phyloP scores from a whole-genome alignment of 2,888 invertebrate species.

The Tetragonula carbonaria region DNA sequence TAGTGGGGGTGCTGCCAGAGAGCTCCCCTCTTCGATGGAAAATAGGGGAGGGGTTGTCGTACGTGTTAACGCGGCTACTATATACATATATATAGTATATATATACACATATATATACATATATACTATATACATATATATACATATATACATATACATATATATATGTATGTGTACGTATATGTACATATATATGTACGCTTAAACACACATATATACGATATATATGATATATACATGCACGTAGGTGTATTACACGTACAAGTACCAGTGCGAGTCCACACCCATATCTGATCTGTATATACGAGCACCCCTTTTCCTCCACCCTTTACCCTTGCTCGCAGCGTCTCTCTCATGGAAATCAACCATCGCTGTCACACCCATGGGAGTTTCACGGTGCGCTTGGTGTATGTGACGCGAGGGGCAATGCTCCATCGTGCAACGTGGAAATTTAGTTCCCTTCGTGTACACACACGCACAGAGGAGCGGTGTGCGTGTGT shows the following conservation, averaged over 20 bases:
- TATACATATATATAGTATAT: constrained; percentile 19
- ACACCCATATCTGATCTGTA: constrained; percentile 24
- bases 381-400: constrained; percentile 20
- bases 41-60: constrained; percentile 46
- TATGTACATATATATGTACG: constrained; percentile 27
- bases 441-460: constrained; percentile 74
- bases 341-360: neutral
- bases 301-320: constrained; percentile 21
- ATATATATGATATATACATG: neutral
- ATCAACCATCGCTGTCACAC: constrained; percentile 8
- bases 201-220: constrained; percentile 43
- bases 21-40: constrained; percentile 27
- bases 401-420: constrained; percentile 59
- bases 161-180: neutral
- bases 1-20: constrained; percentile 52
- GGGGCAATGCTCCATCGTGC: constrained; percentile 74
- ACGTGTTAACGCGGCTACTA: constrained; percentile 54
- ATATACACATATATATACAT: constrained; percentile 10
- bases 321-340: neutral
- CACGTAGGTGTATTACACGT: neutral
- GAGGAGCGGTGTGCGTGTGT: constrained; percentile 6
- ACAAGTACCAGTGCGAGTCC: constrained; percentile 13
- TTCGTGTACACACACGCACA: constrained; percentile 43
- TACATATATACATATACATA: neutral
- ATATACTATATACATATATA: constrained; percentile 11